Base-by-base conservation (phyloP, 2,888 invertebrate species). In the Ceraclea dissimilis region DNA sequence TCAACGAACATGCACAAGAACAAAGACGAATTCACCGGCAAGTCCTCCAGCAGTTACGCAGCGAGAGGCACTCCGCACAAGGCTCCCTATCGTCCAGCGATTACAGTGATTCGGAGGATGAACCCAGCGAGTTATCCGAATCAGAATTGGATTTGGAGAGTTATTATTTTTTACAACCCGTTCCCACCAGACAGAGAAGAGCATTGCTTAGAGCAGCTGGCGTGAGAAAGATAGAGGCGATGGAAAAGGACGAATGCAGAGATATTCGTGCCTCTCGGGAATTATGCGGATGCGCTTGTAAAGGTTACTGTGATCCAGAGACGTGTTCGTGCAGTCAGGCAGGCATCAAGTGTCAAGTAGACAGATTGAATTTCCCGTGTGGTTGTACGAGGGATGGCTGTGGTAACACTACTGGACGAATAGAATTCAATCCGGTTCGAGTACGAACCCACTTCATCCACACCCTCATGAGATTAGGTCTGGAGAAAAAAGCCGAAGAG, bases 331-430 rank as follows among this genome's bases (percentile, higher is more conserved):
- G 98, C 75, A 92, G 93, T 70, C 84, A 90, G 68, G 91, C 91
- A 47, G 95, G 94, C 60, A 97, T 98, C 63, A 94, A 96, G 77
- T 98, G 97, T 71, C 96, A 96, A 81, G 96, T 98, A 54, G 97
- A 98, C 73, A 83, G 97, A 60, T 80, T 92, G 59, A 93, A 92
- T 68, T 98, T 97, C 69, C 98, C 98, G 0, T 98, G 98, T 71
- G 95, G 96, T 11, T 98, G 97, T 72, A 88, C 91, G 2, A 85
- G 92, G 64, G 95, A 95, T 66, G 93, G 93, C 49, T 98, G 98
- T 72, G 88, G 86, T 59, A 98, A 98, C 70, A 85, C 87, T 1
- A 83, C 87, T 48, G 98, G 98, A 2, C 82, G 98, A 61, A 91
- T 97, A 62, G 97, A 97, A 72, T 98, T 98, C 70, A 96, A 96